These are phyloP conservation scores for Clostera curtula DNA, from an alignment of 2,888 invertebrate genomes.

Conservation along the genomic window DNA sequence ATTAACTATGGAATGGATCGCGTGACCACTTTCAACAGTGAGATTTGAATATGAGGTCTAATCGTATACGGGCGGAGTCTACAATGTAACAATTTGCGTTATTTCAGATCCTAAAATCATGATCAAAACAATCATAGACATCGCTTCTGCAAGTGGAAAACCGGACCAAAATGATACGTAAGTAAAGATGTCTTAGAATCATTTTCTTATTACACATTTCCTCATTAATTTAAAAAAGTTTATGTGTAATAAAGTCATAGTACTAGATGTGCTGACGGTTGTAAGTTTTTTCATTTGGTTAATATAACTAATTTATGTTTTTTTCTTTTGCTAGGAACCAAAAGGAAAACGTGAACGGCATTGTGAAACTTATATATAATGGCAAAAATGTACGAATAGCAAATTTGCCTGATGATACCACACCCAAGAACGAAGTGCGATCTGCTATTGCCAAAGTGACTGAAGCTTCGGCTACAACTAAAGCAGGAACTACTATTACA, in stretches of 20 bases:
- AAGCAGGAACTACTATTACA: constrained; percentile 2
- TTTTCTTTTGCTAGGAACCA: constrained; percentile 27
- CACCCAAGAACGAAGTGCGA: no score
- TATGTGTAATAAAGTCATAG: no score
- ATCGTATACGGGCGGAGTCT: no score
- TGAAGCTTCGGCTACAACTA: constrained; percentile 3
- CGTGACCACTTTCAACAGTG: no score
- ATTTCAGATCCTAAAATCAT: constrained; percentile 37
- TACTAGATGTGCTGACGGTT: no score
- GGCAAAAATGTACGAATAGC: constrained; percentile 42
- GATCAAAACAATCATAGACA: constrained; percentile 51
- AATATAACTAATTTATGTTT: no score
- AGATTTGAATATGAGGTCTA: no score
- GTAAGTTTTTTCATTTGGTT: no score
- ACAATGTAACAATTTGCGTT: constrained; percentile 2
- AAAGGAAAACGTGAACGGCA: constrained; percentile 38
- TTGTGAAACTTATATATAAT: constrained; percentile 47
- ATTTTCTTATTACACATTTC: no score
- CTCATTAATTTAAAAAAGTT: no score
- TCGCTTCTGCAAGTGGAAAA: constrained; percentile 28
- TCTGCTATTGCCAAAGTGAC: constrained; percentile 2
- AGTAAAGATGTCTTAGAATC: constrained; percentile 16
- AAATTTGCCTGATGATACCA: constrained; percentile 20
- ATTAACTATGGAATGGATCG: no score
- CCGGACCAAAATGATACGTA: constrained; percentile 27